phyloP scores from a whole-genome alignment of 2,888 invertebrate species.

The Thysanoteuthis rhombus region DNA sequence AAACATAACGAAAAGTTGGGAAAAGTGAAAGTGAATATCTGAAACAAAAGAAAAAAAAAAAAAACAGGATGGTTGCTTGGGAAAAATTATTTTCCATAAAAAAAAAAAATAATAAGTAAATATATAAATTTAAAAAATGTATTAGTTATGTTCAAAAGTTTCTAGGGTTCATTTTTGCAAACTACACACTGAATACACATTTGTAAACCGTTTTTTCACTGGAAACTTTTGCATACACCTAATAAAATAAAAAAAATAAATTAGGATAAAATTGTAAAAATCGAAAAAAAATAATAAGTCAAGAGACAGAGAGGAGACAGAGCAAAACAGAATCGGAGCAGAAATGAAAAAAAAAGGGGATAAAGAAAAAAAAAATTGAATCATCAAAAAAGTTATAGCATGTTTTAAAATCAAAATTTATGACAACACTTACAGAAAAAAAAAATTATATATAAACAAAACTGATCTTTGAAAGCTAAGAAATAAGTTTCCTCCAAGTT shows the following conservation, averaged over 20 bases:
- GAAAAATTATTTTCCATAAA: neutral
- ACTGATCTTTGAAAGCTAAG: neutral
- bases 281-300: too few relatives aligned
- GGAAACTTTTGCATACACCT: too few relatives aligned
- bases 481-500: neutral
- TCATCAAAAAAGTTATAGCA: neutral
- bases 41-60: too few relatives aligned
- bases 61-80: neutral
- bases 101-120: too few relatives aligned
- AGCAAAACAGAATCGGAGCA: too few relatives aligned
- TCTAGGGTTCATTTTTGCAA: too few relatives aligned
- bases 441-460: neutral
- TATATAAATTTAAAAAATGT: too few relatives aligned
- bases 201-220: too few relatives aligned
- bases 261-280: too few relatives aligned
- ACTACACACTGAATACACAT: too few relatives aligned
- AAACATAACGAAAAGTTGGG: neutral
- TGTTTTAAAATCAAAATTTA: neutral
- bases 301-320: too few relatives aligned
- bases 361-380: neutral
- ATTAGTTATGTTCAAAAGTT: too few relatives aligned
- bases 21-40: neutral
- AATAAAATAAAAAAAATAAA: neutral
- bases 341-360: neutral
- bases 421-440: neutral